Base-by-base conservation (phyloP, 2,797 vertebrate genomes). In the Etheostoma nigrum region DNA sequence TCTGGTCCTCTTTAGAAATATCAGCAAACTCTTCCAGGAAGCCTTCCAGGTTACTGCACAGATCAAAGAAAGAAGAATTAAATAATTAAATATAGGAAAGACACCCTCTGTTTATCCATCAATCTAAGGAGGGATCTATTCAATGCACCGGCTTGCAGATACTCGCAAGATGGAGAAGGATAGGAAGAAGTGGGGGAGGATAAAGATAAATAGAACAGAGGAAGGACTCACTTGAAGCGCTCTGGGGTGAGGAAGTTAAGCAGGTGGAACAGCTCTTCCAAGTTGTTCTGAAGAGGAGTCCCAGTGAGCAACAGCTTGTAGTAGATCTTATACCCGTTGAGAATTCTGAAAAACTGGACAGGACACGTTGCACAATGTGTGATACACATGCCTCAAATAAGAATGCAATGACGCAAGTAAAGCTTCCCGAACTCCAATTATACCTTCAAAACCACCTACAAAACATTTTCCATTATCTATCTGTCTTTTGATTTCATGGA, bases 1-100 rank as follows among this genome's bases (percentile, higher is more conserved):
- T 99, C 95, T 99, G 98, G 92, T 99, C 98, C 82, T 99, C 98
- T 90, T 99, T 99, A 16, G 98, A 99, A 89, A 99, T 99, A 85
- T 99, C 98, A 0, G 98, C 98, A 90, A 99, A 99, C 93, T 99
- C 98, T 89, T 99, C 98, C 93, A 99, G 91, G 92, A 99, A 99
- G 11, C 98, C 98, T 11, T 99, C 98, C 90, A 99, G 95, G 92
- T 99, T 99, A 89, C 98, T 99, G 94, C 47, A 52, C 70, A 69
- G 33, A 51, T 2, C 23, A 52, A 7, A 45, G 0, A 0, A 42
- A 42, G 15, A 64, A 19, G 8, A 25, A 70, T 52, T 0, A n/a
- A 55, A 36, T 0, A 15, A 23, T n/a, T 0, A 66, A 18, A 25
- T 25, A 21, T 18, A 9, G 47, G 5, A n/a, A 51, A 45, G 9